Conservation (phyloP, 2,797 vertebrate genomes). For the Gallirallus australis region DNA sequence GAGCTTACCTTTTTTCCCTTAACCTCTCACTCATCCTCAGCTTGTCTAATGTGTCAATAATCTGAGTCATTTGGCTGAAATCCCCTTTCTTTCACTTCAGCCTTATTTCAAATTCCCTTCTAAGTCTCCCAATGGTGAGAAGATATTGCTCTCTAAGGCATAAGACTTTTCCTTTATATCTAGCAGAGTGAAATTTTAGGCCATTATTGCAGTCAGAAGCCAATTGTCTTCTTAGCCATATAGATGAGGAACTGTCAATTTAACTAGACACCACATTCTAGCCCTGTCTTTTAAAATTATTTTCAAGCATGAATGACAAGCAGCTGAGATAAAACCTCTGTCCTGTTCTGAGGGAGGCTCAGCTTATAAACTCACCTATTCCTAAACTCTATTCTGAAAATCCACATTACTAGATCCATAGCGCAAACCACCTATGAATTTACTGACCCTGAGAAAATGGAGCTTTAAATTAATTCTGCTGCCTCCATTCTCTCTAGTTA, state of each 20-base stretch:
- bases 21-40: not conserved
- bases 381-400: not conserved
- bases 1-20: not conserved
- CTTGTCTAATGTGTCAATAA: not conserved
- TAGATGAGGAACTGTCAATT: constrained; percentile 1
- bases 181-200: not conserved
- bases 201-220: not conserved
- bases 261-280: not conserved
- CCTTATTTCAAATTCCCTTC: not conserved
- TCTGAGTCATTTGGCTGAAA: not conserved
- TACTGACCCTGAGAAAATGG: not conserved
- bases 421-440: not conserved
- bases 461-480: not conserved
- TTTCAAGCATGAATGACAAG: not conserved
- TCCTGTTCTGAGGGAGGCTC: not conserved
- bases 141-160: not conserved
- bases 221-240: not conserved
- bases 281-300: not conserved
- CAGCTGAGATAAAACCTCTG: not conserved
- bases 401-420: not conserved
- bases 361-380: not conserved
- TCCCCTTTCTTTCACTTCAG: not conserved
- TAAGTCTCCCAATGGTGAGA: not conserved
- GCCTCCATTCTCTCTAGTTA: not conserved
- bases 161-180: not conserved